Percentiles rank a stretch among this genome's conserved stretches.
Evolutionary conservation across 1,140 invertebrate genomes (phyloP).

Genomic region (Cyphomyrmex costatus): DNA sequence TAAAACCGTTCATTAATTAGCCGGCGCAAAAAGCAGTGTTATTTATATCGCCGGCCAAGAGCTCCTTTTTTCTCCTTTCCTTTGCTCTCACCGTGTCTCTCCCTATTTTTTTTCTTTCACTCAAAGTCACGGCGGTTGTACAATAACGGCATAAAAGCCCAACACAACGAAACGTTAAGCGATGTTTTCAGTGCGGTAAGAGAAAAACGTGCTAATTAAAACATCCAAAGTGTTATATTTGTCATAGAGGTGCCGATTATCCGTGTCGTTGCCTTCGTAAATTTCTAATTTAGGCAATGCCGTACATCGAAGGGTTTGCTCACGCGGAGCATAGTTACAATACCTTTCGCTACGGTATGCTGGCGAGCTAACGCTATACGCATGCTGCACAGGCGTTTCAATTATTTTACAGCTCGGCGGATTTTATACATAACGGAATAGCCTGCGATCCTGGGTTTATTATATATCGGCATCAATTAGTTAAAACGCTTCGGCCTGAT

Average conservation of each 20-base stretch:
- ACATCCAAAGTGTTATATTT: not conserved
- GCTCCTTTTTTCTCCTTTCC: not conserved
- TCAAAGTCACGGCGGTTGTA: not conserved
- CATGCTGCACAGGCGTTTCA: constrained; percentile 12
- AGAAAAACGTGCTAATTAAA: constrained; percentile 33
- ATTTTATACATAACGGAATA: constrained; percentile 58
- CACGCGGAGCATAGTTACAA: constrained; percentile 22
- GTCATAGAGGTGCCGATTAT: constrained; percentile 27
- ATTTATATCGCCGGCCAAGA: constrained; percentile 20
- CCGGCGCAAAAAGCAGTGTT: constrained; percentile 38
- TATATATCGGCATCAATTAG: constrained; percentile 46
- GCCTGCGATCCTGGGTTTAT: constrained; percentile 26
- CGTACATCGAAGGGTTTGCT: not conserved
- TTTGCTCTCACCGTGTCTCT: not conserved
- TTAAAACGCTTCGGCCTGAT: not conserved
- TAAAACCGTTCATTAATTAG: constrained; percentile 53
- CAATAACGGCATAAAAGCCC: not conserved
- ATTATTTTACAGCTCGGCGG: constrained; percentile 58
- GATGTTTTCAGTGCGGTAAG: not conserved
- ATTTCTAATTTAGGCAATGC: constrained; percentile 41
- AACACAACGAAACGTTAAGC: not conserved
- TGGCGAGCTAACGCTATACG: not conserved
- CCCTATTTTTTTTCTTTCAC: not conserved
- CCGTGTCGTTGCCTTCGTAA: constrained; percentile 25
- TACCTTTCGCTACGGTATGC: constrained; percentile 9